Evolutionary conservation across 2,888 invertebrate species (phyloP), one percentile per base, ranked within the genome.

Genomic region (Zeuzera pyrina): DNA sequence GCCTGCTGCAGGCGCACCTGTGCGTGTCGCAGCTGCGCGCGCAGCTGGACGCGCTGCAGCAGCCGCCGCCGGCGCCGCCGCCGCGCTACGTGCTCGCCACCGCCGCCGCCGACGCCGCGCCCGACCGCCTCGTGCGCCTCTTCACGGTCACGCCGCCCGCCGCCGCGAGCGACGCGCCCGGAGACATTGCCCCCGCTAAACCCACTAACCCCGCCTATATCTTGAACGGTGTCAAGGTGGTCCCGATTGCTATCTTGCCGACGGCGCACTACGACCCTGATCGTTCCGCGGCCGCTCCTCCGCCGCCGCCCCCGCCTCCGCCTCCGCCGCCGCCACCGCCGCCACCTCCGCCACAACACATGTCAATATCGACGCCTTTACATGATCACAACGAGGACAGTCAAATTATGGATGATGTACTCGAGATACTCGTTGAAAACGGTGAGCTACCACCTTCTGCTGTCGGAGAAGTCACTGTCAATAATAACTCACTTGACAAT

Each of bases 381-480:
- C 71, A 57, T 33, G 68, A 74, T 33, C 55, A 47, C 21, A 54
- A 58, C 45, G 70, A 85, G 51, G 55, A 78, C 57, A 92, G 92
- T 54, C 92, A 94, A 63, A 91, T 91, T 33, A 92, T 95, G 54
- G 94, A 95, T 58, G 97, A 97, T 68, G 95, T 97, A 1, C 78
- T 97, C 33, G 96, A 97, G 62, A 95, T 97, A 46, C 86, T 97
- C 8, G 95, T 97, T 26, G 92, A 95, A 58, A 95, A 94, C 63
- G 97, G 97, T 7, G 97, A 97, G 59, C 70, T 97, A 35, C 94
- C 96, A 1, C 90, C 95, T 5, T 94, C 94, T 49, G 94, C 94
- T 0, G 95, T 93, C 1, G 89, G 55, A 19, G 66, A 91, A 47
- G 89, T 42, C 64, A 86, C 39, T 85, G 88, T 14, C 86, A 89